Evolutionary conservation across 2,888 invertebrate species (phyloP), one percentile per base, ranked within the genome.

Genomic region (Pheosia gnoma): DNA sequence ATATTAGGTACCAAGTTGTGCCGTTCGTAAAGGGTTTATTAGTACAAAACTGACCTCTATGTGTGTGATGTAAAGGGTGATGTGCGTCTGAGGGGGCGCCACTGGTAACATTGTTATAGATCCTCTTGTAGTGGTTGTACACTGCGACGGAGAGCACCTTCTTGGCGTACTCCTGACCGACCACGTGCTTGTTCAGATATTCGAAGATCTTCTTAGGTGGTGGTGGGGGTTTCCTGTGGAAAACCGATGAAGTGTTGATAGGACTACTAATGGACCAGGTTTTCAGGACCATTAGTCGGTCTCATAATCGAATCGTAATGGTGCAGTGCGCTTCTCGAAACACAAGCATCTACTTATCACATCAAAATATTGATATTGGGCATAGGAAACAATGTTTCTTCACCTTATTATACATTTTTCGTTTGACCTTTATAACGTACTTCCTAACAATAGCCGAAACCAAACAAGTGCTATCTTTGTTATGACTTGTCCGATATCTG

Each of bases 51-150:
- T 78, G 80, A 96, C 96, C 96, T 95, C 96, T 95, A 82, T 96
- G 96, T 76, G 96, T 95, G 81, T 96, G 96, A 79, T 96, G 96
- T 63, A 96, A 90, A 41, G 96, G 95, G 75, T 96, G 96, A 74
- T 96, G 95, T 70, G 95, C 93, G 66, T 95, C 92, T 3, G 81
- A 66, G 3, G 87, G 93, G 55, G 85, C 71, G 13, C 87, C 83
- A 80, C 87, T 84, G 87, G 94, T 75, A 65, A 97, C 95, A 91
- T 99, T 99, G 89, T 99, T 98, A 89, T 97, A 98, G 82, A 99
- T 98, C 79, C 99, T 95, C 93, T 99, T 99, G 91, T 99, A 99
- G 88, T 99, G 99, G 93, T 99, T 99, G 94, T 99, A 99, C 0
- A 99, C 99, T 10, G 99, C 99, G 47, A 99, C 99, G 0, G 99